Conservation (phyloP, 2,888 invertebrate species). For the Hyppa rectilinea region DNA sequence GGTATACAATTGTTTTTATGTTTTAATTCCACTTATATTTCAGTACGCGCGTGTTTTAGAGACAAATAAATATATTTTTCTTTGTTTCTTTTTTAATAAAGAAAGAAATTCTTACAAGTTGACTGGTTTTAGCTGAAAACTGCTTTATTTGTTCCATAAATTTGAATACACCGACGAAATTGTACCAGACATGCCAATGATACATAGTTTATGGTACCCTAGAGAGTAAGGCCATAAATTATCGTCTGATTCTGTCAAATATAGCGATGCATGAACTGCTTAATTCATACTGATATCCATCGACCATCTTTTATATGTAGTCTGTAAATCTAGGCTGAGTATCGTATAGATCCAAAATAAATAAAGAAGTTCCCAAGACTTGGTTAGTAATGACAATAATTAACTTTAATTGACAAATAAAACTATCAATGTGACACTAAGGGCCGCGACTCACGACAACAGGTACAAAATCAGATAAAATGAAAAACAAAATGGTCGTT, state of each 20-base stretch:
- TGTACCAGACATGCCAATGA: constrained; percentile 19
- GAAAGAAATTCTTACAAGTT: too few relatives aligned
- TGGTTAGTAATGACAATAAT: constrained; percentile 12
- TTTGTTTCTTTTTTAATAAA: too few relatives aligned
- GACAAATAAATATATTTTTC: too few relatives aligned
- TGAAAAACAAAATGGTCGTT: constrained; percentile 38
- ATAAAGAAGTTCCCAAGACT: not conserved
- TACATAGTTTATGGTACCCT: constrained; percentile 6
- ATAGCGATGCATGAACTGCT: not conserved
- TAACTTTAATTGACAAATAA: constrained; percentile 45
- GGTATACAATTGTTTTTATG: too few relatives aligned
- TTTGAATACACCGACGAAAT: not conserved
- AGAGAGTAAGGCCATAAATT: constrained; percentile 7
- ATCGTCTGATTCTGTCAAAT: constrained; percentile 4
- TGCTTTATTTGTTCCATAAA: constrained; percentile 2
- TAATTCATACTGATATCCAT: not conserved
- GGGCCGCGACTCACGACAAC: constrained; percentile 25
- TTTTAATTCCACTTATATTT: too few relatives aligned
- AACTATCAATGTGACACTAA: constrained; percentile 26
- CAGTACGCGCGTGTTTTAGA: too few relatives aligned
- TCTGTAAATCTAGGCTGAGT: not conserved
- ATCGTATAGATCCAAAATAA: not conserved
- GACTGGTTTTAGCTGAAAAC: too few relatives aligned
- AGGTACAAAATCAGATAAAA: constrained; percentile 22
- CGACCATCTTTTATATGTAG: not conserved